Percentiles rank a stretch among this genome's conserved stretches.
Evolutionary conservation across 2,113 vertebrate species (phyloP).

Genomic region (Hystrix brachyura): DNA sequence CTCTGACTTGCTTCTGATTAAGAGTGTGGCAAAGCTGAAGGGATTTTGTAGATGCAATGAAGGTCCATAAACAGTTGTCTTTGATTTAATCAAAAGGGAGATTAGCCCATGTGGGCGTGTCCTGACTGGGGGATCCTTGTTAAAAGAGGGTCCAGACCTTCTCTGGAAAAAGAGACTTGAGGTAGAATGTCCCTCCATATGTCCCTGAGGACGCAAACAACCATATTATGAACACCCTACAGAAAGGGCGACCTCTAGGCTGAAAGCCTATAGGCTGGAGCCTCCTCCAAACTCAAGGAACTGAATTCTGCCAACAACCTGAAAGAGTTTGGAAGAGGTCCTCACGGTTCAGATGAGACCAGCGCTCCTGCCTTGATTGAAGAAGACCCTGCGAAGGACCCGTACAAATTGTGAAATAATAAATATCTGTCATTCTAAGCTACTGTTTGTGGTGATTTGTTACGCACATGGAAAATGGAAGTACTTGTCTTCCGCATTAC

Average conservation of each 20-base stretch:
- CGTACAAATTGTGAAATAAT: background rate
- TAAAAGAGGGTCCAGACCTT: conserved; percentile 12
- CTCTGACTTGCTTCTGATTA: background rate
- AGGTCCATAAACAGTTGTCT: background rate
- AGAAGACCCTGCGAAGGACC: background rate
- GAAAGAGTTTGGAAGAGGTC: background rate
- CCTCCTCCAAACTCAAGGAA: background rate
- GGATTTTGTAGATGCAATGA: conserved; percentile 48
- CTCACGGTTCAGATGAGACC: background rate
- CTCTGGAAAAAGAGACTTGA: conserved; percentile 36
- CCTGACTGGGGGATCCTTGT: background rate
- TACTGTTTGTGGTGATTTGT: conserved; percentile 30
- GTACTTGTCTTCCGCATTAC: background rate
- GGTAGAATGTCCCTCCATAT: background rate
- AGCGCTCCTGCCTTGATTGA: background rate
- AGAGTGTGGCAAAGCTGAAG: background rate
- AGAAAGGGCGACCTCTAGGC: background rate
- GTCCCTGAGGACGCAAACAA: conserved; percentile 17
- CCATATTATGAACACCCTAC: background rate
- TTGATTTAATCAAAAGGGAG: conserved; percentile 42
- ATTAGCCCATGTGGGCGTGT: background rate
- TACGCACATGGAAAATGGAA: conserved; percentile 12
- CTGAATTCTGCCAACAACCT: conserved; percentile 16
- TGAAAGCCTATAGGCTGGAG: background rate
- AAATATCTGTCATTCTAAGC: conserved; percentile 15